Base-by-base conservation (phyloP, 2,888 invertebrate species). In the Drosophila fungiperda region DNA sequence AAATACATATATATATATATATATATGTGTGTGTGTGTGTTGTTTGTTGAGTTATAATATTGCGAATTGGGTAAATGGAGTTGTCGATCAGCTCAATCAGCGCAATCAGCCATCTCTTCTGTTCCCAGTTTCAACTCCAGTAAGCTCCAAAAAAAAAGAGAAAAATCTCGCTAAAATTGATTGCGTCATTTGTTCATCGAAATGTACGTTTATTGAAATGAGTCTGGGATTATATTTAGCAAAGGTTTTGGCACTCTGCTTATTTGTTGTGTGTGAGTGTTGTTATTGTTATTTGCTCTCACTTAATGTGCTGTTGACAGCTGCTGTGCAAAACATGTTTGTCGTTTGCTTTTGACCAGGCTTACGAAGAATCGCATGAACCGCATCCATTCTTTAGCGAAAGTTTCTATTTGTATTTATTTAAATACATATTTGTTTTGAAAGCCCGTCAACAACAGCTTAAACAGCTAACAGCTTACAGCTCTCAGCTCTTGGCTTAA, bases 181-280 rank as follows among this genome's bases (percentile, higher is more conserved):
- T 87, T 88, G 87, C 87, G 87, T 87, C 87, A 87, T 87, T 87
- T 87, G 80, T 87, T 87, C 87, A 77, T 87, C 72, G 81, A 82
- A 76, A 68, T 82, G 76, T 78, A 67, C 81, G 70, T 77, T 67
- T 83, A 87, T 87, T 87, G 86, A 84, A 87, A 86, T 86, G 83
- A 87, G 84, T 82, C 80, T 79, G 67, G 63, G 73, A 82, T 87
- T 86, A 87, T 86, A 87, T 87, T 83, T 84, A 85, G 76, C 76
- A 59, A 82, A 55, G 71, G 64, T 77, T 77, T 84, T 76, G 79
- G 61, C 66, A 70, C 62, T 49, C 52, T 58, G 49, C 35, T 35
- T 74, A 1, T 62, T 57, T 64, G 55, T 57, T 68, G 57, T 71
- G 42, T 57, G 64, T 73, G n/a, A n/a, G 73, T 66, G 33, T 36